Evolutionary conservation across 2,797 vertebrate species (phyloP), one percentile per base, ranked within the genome.

Genomic region (Pempheris klunzingeri): DNA sequence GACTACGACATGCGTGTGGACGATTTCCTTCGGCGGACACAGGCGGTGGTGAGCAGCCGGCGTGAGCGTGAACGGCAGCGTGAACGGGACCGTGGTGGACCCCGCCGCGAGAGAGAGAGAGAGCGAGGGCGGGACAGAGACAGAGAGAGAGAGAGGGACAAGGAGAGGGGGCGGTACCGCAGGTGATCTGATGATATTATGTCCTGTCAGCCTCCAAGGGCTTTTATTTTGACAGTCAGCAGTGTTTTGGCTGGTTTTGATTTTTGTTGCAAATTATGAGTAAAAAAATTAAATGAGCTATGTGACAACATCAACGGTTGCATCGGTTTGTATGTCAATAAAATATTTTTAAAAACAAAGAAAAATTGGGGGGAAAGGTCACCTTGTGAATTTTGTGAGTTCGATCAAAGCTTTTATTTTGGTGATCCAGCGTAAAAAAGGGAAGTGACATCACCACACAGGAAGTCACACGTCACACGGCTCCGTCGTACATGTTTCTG

Each of bases 1-100:
- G 98, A 99, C 92, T 99, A 99, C 17, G 98, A 99, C 84, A 99
- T 99, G 98, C 96, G 98, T 3, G 98, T 99, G 77, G 98, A 99
- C 0, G 98, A 99, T 92, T 99, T 99, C 88, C 96, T 99, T 84
- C 96, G 98, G 50, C 96, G 98, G 47, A 99, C 98, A 0, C 98
- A 99, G 92, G 97, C 98, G 0, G 98, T 98, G 70, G 98, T 99
- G 82, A 98, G 97, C 38, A 96, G 97, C 24, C 95, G 98, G 93
- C 58, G 98, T 90, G 92, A 95, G 95, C 93, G 96, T 11, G 98
- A 97, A 32, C 94, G 96, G 0, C 97, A 98, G 72, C 93, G 96
- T 12, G 97, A 97, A 7, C 94, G 96, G 0, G 97, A 98, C 55
- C 88, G 95, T 0, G 92, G 84, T 0, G 87, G 66, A 0, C 89